These are phyloP conservation scores for Etheostoma cragini DNA, from an alignment of 2,113 vertebrate species.

Conservation along the genomic window DNA sequence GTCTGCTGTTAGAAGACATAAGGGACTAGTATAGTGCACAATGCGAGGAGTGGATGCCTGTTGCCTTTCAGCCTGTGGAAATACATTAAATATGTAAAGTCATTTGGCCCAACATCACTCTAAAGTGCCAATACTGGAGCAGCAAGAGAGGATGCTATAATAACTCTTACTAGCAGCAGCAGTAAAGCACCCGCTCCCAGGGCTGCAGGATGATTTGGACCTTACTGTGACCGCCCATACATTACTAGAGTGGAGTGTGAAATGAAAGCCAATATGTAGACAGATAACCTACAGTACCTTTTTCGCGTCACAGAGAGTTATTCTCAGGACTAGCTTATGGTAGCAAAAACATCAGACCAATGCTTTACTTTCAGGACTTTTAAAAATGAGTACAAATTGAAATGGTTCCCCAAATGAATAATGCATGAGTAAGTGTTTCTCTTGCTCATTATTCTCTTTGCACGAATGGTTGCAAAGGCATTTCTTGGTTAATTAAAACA, in stretches of 20 bases:
- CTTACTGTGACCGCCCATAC: conserved; percentile 49
- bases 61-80: conserved; percentile 70
- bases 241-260: conserved; percentile 42
- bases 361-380: conserved; percentile 30
- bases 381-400: conserved; percentile 36
- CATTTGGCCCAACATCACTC: conserved; percentile 73
- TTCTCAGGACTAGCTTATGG: background rate
- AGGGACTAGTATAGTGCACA: conserved; percentile 41
- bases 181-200: conserved; percentile 54
- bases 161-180: conserved; percentile 58
- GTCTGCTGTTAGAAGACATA: conserved; percentile 52
- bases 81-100: conserved; percentile 81
- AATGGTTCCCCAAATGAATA: conserved; percentile 55
- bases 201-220: conserved; percentile 57
- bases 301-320: conserved; percentile 16
- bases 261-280: conserved; percentile 47
- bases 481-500: conserved; percentile 61
- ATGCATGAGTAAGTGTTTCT: conserved; percentile 55
- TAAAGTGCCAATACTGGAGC: conserved; percentile 68
- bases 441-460: conserved; percentile 57
- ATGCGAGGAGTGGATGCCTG: conserved; percentile 65
- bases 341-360: background rate
- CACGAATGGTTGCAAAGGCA: conserved; percentile 32
- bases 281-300: conserved; percentile 5
- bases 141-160: conserved; percentile 53